Conservation (phyloP, 2,113 vertebrate species). For the Hydrochoerus hydrochaeris region DNA sequence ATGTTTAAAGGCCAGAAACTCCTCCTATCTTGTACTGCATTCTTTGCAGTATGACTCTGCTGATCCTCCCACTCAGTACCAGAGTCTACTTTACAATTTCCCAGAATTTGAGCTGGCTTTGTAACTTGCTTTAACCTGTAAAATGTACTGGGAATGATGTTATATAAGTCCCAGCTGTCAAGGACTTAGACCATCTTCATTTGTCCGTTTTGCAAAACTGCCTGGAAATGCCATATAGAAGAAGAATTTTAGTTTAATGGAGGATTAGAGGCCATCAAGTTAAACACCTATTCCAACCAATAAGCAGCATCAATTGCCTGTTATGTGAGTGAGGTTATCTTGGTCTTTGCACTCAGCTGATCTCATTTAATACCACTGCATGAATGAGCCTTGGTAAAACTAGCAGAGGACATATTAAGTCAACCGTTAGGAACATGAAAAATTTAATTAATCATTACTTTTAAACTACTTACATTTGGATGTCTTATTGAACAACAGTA, state of each 20-base stretch:
- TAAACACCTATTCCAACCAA: background rate
- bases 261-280: background rate
- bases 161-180: background rate
- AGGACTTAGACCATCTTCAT: background rate
- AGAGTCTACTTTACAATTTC: background rate
- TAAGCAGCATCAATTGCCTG: background rate
- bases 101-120: background rate
- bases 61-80: background rate
- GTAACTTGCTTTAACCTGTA: background rate
- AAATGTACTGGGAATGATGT: background rate
- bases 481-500: background rate
- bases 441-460: background rate
- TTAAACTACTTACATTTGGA: background rate
- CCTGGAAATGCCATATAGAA: background rate
- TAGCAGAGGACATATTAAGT: background rate
- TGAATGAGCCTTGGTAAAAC: background rate
- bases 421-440: background rate
- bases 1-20: background rate
- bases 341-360: background rate
- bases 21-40: too few relatives aligned
- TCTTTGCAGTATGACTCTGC: background rate
- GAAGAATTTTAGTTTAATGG: background rate
- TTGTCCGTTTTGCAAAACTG: background rate
- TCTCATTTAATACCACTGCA: background rate
- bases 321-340: background rate